Evolutionary conservation across 2,797 vertebrate species (phyloP), one percentile per base, ranked within the genome.

Genomic region (Brachyalestes nurse): DNA sequence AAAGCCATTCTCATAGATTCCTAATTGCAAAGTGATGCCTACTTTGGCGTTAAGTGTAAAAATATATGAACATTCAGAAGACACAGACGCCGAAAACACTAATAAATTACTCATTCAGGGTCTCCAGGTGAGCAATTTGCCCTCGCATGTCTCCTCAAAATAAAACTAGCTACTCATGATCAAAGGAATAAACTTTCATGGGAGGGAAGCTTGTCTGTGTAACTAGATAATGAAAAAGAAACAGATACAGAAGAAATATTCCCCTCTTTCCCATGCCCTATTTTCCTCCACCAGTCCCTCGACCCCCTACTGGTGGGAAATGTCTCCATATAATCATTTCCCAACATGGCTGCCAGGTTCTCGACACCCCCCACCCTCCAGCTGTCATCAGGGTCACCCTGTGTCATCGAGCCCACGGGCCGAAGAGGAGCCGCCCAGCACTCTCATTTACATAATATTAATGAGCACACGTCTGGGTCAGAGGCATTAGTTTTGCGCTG

Each of bases 361-460:
- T 23, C 6, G 13, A 16, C 28, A 47, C 85, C 77, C 80, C 87
- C 72, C 10, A 51, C 10, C 12, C 72, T 71, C 70, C 40, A 72
- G 83, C 86, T 81, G 81, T 74, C 62, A 79, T 81, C 77, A 19
- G 40, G 83, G 72, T 77, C 42, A 69, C n/a, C 57, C 67, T 74
- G 65, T 28, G 69, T 67, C 70, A 88, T 89, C 88, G 87, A 83
- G 82, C 78, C 81, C 78, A 79, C 80, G 28, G 75, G 83, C 83
- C 14, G 17, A 65, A 79, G 79, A 57, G 3, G 66, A 25, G 75
- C 70, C 71, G 79, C 85, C 86, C 82, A 71, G 77, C 77, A 84
- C 73, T 51, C 83, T 91, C 85, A 90, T 92, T 92, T 92, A 88
- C 91, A 92, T 89, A 89, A 89, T 89, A 86, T 88, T 89, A 90